phyloP scores from a whole-genome alignment of 2,797 vertebrate species.

The Crenichthys baileyi region DNA sequence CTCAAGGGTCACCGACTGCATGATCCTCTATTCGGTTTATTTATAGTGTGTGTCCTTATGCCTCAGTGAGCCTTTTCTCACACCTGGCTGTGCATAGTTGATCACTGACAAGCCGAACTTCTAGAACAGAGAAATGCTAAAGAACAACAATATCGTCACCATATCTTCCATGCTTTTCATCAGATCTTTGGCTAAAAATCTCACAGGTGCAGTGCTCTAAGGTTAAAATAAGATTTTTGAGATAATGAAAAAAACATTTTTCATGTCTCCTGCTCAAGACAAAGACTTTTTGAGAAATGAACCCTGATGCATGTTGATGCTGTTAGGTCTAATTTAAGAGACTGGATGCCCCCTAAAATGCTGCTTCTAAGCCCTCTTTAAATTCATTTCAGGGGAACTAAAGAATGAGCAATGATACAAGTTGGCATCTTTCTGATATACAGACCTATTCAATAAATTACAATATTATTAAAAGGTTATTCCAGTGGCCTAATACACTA shows the following conservation, averaged over 20 bases:
- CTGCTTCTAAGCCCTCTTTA: neutral
- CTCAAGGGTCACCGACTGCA: slow-evolving; percentile 75
- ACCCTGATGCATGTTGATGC: neutral
- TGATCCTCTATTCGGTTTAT: slow-evolving; percentile 75
- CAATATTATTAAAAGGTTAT: neutral
- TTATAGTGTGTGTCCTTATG: slow-evolving; percentile 72
- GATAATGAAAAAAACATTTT: neutral
- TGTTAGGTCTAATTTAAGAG: too few relatives aligned
- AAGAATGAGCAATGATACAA: neutral
- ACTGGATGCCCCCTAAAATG: too few relatives aligned
- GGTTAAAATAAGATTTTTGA: slow-evolving; percentile 14
- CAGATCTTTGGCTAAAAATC: slow-evolving; percentile 21
- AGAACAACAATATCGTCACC: slow-evolving; percentile 17
- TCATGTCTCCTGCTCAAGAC: neutral
- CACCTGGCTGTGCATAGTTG: slow-evolving; percentile 66
- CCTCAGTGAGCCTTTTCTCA: slow-evolving; percentile 62
- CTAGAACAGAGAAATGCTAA: slow-evolving; percentile 26
- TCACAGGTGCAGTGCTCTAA: neutral
- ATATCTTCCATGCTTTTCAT: neutral
- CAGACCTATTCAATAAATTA: neutral
- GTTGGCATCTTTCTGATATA: neutral
- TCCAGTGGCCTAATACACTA: neutral
- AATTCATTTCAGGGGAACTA: neutral
- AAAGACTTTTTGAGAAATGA: neutral
- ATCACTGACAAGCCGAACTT: slow-evolving; percentile 56